phyloP scores from a whole-genome alignment of 2,888 invertebrate species.

The Petrophora chlorosata region DNA sequence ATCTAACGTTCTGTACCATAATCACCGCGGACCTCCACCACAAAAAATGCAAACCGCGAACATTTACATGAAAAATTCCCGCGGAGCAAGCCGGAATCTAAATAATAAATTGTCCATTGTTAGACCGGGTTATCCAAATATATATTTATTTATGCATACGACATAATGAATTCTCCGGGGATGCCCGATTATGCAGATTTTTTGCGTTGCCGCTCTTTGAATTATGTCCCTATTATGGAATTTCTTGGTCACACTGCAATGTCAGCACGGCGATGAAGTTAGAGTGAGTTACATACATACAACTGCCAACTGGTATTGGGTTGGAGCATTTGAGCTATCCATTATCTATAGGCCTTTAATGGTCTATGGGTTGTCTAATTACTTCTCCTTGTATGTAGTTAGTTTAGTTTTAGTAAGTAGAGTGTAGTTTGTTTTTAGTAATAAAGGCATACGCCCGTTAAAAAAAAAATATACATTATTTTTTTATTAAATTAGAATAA shows the following conservation, averaged over 20 bases:
- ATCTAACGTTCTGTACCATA: constrained; percentile 52
- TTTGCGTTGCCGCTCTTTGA: constrained; percentile 47
- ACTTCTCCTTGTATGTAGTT: too few species aligned
- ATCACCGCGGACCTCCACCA: constrained; percentile 49
- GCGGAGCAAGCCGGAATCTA: constrained; percentile 66
- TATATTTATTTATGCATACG: constrained; percentile 76
- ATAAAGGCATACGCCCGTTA: too few species aligned
- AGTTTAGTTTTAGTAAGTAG: too few species aligned
- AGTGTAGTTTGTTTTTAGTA: too few species aligned
- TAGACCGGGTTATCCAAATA: constrained; percentile 63
- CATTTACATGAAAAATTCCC: constrained; percentile 72
- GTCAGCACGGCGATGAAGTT: too few species aligned
- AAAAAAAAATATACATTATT: too few species aligned
- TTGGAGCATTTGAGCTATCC: too few species aligned
- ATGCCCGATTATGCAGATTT: constrained; percentile 68
- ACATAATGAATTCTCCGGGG: constrained; percentile 73
- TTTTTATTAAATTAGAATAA: too few species aligned
- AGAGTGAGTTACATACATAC: too few species aligned
- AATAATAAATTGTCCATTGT: constrained; percentile 82
- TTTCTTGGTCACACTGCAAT: constrained; percentile 3
- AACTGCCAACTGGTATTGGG: too few species aligned
- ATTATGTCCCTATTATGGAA: constrained; percentile 45
- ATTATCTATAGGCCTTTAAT: too few species aligned
- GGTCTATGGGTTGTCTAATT: too few species aligned
- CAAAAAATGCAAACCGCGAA: constrained; percentile 53